A percentile compares a stretch with the other conserved stretches of the same genome.
Evolutionary conservation across 2,797 vertebrate genomes (phyloP).

Genomic region (Remorina albescens): DNA sequence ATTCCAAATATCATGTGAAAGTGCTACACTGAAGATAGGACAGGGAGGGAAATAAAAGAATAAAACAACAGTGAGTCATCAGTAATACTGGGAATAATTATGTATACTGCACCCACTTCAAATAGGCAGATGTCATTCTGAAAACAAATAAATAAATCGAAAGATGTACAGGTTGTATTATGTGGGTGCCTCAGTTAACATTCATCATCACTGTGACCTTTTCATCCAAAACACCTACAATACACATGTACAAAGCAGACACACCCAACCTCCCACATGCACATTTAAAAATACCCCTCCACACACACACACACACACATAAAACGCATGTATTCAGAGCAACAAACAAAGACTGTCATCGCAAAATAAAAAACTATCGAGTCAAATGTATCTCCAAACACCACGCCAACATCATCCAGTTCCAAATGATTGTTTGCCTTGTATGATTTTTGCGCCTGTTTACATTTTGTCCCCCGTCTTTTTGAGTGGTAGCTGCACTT

Average conservation of each 20-base stretch:
- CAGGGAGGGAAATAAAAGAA: conserved; percentile 36
- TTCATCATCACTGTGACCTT: conserved; percentile 54
- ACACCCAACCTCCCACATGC: conserved; percentile 48
- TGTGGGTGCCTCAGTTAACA: conserved; percentile 58
- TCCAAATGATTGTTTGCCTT: conserved; percentile 44
- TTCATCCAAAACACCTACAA: conserved; percentile 60
- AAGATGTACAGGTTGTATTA: conserved; percentile 38
- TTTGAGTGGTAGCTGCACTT: conserved; percentile 58
- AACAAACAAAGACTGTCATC: conserved; percentile 24
- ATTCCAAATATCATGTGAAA: conserved; percentile 47
- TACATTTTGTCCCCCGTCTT: conserved; percentile 60
- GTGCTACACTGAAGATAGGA: conserved; percentile 14
- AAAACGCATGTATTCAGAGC: background rate
- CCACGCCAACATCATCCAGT: conserved; percentile 15
- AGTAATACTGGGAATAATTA: conserved; percentile 49
- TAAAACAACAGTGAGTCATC: conserved; percentile 71
- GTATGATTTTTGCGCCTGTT: conserved; percentile 32
- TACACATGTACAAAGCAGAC: conserved; percentile 35
- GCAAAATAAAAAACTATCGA: conserved; percentile 17
- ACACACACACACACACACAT: background rate
- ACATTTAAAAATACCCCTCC: conserved; percentile 8
- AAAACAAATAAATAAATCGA: conserved; percentile 45
- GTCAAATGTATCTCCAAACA: conserved; percentile 44
- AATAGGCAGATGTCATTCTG: conserved; percentile 61
- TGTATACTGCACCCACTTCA: conserved; percentile 48